Conservation (phyloP, 1,140 invertebrate species). For the Lordiphosa clarofinis region DNA sequence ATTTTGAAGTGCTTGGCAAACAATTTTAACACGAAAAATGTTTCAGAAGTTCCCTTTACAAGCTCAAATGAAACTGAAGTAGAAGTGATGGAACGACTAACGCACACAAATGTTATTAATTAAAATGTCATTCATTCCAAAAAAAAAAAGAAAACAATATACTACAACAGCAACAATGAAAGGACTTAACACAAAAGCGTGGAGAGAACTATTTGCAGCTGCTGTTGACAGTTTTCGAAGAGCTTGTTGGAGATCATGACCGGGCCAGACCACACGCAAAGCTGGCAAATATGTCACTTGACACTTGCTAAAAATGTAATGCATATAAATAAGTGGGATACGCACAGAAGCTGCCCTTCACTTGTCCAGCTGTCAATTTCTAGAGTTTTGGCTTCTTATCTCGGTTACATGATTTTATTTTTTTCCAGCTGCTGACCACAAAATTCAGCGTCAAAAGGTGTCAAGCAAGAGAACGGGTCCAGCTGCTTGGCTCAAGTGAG, state of each 20-base stretch:
- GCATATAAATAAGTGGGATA: slow-evolving; percentile 23
- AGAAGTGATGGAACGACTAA: slow-evolving; percentile 5
- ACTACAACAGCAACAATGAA: slow-evolving; percentile 36
- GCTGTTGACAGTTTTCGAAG: slow-evolving; percentile 56
- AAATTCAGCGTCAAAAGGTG: slow-evolving; percentile 29
- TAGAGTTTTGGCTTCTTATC: slow-evolving; percentile 26
- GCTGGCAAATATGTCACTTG: slow-evolving; percentile 62
- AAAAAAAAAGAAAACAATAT: slow-evolving; percentile 15
- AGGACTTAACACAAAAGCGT: slow-evolving; percentile 36
- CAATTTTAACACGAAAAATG: slow-evolving; percentile 76
- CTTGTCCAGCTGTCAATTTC: slow-evolving; percentile 66
- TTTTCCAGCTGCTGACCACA: slow-evolving; percentile 40
- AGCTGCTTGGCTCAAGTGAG: slow-evolving; percentile 54
- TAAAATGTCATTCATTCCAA: slow-evolving; percentile 74
- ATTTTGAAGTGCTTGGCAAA: slow-evolving; percentile 73
- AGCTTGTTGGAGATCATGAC: slow-evolving; percentile 6
- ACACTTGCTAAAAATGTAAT: slow-evolving; percentile 53
- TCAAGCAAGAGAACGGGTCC: slow-evolving; percentile 2
- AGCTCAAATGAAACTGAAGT: no score
- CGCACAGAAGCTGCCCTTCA: slow-evolving; percentile 58
- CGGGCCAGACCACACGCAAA: slow-evolving; percentile 6
- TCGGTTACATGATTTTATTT: slow-evolving; percentile 16
- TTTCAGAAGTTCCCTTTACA: slow-evolving; percentile 37
- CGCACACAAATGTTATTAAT: slow-evolving; percentile 77
- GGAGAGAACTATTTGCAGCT: slow-evolving; percentile 44